A percentile compares a stretch with the other conserved stretches of the same genome.
Conservation (phyloP, 2,113 vertebrate species). For the Perca flavescens region DNA sequence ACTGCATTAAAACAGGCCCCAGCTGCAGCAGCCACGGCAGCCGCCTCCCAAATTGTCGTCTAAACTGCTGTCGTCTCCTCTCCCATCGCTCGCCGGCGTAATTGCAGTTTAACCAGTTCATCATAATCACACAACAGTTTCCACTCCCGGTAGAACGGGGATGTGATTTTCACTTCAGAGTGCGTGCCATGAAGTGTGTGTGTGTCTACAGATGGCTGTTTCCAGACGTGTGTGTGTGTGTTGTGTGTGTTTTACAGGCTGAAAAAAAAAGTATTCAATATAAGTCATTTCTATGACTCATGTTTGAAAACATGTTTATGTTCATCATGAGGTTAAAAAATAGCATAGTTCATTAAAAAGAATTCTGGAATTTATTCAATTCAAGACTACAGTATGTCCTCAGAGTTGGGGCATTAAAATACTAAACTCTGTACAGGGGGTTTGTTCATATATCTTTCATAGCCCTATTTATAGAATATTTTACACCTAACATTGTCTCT, state of each 20-base stretch:
- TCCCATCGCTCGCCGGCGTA: slow-evolving; percentile 87
- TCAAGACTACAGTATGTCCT: not conserved
- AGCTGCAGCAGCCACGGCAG: slow-evolving; percentile 91
- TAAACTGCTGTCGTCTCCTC: slow-evolving; percentile 90
- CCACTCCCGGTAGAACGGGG: slow-evolving; percentile 51
- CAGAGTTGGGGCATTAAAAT: not conserved
- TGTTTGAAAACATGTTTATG: not conserved
- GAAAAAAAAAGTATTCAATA: not conserved
- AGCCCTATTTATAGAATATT: too few relatives aligned
- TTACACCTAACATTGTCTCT: too few relatives aligned
- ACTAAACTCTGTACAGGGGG: not conserved
- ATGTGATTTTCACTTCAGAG: slow-evolving; percentile 55
- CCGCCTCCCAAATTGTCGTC: slow-evolving; percentile 88
- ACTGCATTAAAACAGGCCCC: slow-evolving; percentile 87
- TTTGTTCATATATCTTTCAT: too few relatives aligned
- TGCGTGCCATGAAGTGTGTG: slow-evolving; percentile 17
- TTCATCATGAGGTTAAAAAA: not conserved
- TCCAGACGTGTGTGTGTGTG: not conserved
- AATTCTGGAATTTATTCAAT: not conserved
- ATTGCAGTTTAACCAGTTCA: slow-evolving; percentile 86
- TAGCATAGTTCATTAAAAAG: not conserved
- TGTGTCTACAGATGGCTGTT: slow-evolving; percentile 45
- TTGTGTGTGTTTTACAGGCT: slow-evolving; percentile 12
- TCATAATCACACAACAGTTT: slow-evolving; percentile 81
- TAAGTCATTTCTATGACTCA: not conserved